These are phyloP conservation scores for Agrilus mali DNA, from an alignment of 2,888 invertebrate genomes.

Conservation along the genomic window DNA sequence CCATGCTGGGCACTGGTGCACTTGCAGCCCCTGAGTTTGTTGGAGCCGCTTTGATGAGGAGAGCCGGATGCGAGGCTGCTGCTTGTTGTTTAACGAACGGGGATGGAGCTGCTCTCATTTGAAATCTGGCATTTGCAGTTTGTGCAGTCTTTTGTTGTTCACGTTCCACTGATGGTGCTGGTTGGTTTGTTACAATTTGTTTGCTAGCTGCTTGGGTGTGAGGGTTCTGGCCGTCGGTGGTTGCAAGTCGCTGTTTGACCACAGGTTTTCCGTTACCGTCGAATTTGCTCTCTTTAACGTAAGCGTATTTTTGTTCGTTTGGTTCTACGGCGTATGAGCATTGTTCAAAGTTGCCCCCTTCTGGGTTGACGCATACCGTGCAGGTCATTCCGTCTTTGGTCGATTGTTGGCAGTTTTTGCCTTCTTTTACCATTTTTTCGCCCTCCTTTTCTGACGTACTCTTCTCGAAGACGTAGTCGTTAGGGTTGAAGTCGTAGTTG, in stretches of 20 bases:
- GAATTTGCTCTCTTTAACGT: conserved; percentile 50
- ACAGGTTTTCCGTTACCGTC: conserved; percentile 45
- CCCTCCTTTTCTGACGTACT: conserved; percentile 49
- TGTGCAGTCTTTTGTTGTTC: no score
- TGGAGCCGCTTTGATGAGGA: neutral
- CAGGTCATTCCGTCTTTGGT: conserved; percentile 55
- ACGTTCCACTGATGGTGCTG: no score
- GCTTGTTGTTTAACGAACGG: neutral
- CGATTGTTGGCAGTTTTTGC: conserved; percentile 52
- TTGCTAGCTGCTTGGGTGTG: conserved; percentile 2
- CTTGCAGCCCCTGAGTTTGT: no score
- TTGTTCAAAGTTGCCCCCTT: conserved; percentile 64
- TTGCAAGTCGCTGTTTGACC: conserved; percentile 32
- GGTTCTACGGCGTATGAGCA: conserved; percentile 68
- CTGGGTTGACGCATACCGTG: conserved; percentile 59
- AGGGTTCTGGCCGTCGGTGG: conserved; percentile 18
- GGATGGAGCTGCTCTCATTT: neutral
- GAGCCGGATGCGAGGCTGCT: neutral
- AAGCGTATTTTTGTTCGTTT: conserved; percentile 56
- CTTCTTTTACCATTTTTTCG: conserved; percentile 43
- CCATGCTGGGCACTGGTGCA: no score
- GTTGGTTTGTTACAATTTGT: neutral
- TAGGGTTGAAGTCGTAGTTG: conserved; percentile 38
- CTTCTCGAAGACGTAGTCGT: conserved; percentile 43
- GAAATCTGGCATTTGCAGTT: neutral